A percentile compares a stretch with the other conserved stretches of the same genome.
phyloP scores from a whole-genome alignment of 2,888 invertebrate species.

The Gortyna flavago region DNA sequence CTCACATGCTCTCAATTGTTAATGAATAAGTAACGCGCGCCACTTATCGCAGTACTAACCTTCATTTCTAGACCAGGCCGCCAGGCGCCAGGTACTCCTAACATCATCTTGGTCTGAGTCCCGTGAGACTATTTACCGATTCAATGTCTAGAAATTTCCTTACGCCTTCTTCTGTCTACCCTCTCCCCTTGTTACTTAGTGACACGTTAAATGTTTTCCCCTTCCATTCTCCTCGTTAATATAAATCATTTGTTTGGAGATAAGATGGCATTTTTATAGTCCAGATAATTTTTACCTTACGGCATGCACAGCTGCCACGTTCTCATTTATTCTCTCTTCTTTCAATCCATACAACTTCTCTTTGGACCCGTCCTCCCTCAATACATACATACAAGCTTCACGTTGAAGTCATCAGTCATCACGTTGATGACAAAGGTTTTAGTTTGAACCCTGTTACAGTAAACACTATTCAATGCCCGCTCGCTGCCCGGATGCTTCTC shows the following conservation, averaged over 20 bases:
- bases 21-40: not conserved
- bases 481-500: not conserved
- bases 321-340: not conserved
- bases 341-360: not conserved
- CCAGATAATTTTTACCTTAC: not conserved
- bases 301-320: not conserved
- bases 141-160: not conserved
- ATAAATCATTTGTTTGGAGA: not conserved
- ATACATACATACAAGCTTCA: not conserved
- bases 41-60: not conserved
- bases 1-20: not conserved
- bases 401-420: too few species aligned
- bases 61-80: not conserved
- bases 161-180: not conserved
- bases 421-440: not conserved
- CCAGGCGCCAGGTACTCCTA: too few species aligned
- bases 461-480: not conserved
- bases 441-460: not conserved
- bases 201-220: not conserved
- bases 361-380: not conserved
- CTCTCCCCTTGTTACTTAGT: not conserved
- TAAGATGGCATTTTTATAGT: not conserved
- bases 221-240: not conserved
- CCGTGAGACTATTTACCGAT: not conserved
- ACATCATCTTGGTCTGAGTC: not conserved